Conservation (phyloP, 2,888 invertebrate species). For the Cheilosia impressa region DNA sequence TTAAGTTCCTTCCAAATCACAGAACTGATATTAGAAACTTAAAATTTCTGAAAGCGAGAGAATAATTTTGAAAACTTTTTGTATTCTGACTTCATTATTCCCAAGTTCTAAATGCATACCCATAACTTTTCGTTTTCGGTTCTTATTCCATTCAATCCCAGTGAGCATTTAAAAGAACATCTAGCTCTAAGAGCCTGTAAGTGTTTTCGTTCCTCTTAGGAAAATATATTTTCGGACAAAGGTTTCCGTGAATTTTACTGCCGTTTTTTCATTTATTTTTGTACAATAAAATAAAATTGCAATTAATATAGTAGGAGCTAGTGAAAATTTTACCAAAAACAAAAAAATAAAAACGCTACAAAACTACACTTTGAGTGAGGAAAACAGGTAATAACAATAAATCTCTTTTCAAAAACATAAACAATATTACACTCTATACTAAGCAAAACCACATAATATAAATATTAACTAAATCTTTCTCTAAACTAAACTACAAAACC, state of each 20-base stretch:
- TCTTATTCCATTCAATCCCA: neutral
- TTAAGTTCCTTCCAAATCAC: too few relatives aligned
- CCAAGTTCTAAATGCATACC: neutral
- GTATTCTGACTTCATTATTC: neutral
- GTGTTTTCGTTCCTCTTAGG: neutral
- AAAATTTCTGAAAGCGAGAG: too few relatives aligned
- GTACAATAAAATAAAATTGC: slow-evolving; percentile 44
- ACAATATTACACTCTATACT: slow-evolving; percentile 52
- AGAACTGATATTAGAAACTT: too few relatives aligned
- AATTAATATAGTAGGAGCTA: slow-evolving; percentile 44
- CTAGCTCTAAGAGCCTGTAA: slow-evolving; percentile 17
- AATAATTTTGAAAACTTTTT: too few relatives aligned
- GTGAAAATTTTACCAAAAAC: slow-evolving; percentile 14
- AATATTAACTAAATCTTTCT: slow-evolving; percentile 40
- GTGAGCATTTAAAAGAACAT: neutral
- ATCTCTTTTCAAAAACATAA: slow-evolving; percentile 40
- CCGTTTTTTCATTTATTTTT: slow-evolving; percentile 47
- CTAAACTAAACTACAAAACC: slow-evolving; percentile 80
- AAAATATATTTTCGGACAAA: slow-evolving; percentile 50
- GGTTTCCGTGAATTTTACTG: slow-evolving; percentile 73
- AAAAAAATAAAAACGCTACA: slow-evolving; percentile 16
- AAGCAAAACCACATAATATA: slow-evolving; percentile 33
- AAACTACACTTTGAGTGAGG: slow-evolving; percentile 53
- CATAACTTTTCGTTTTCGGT: neutral
- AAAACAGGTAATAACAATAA: slow-evolving; percentile 47